Base-by-base conservation (phyloP, 2,888 invertebrate species). In the Platerodrilus igneus region DNA sequence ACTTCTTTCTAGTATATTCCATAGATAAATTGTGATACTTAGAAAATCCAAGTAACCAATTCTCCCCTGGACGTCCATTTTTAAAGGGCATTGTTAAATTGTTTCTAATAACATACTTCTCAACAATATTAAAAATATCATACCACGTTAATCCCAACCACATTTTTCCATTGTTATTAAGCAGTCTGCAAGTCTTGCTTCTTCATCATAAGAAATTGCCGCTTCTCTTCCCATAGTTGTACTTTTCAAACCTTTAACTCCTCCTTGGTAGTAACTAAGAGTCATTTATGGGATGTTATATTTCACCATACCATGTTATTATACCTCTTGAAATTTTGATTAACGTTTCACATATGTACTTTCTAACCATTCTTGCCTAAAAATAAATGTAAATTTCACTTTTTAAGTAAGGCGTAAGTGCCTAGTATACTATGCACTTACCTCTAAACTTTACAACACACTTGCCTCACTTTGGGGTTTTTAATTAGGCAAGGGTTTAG, bases 91-190 rank as follows among this genome's bases (percentile, higher is more conserved):
- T n/a, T n/a, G n/a, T n/a, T n/a, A n/a, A n/a, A n/a, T n/a, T n/a
- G n/a, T n/a, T n/a, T n/a, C n/a, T n/a, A n/a, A n/a, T 51, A 53
- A 51, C 48, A 54, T 3, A 22, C 8, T 22, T 10, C 8, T 10
- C 22, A 13, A 55, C 52, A 10, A 50, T 3, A 25, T 50, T 41
- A 14, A 55, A 28, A n/a, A 56, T 41, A n/a, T n/a, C n/a, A n/a
- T n/a, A n/a, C n/a, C n/a, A n/a, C n/a, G n/a, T n/a, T n/a, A n/a
- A n/a, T n/a, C 37, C 52, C 36, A 45, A 48, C 36, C 48, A 32
- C 28, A 42, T 34, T 34, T 34, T 11, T 34, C 34, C 26, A 34
- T 34, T 14, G 7, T 13, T 17, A 8, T 23, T n/a, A 34, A 16
- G 19, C 34, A 34, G 8, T 25, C 26, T 11, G 15, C 34, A 10